These are phyloP conservation scores for Acanthisitta chloris DNA, from an alignment of 2,113 vertebrate genomes.

Conservation along the genomic window DNA sequence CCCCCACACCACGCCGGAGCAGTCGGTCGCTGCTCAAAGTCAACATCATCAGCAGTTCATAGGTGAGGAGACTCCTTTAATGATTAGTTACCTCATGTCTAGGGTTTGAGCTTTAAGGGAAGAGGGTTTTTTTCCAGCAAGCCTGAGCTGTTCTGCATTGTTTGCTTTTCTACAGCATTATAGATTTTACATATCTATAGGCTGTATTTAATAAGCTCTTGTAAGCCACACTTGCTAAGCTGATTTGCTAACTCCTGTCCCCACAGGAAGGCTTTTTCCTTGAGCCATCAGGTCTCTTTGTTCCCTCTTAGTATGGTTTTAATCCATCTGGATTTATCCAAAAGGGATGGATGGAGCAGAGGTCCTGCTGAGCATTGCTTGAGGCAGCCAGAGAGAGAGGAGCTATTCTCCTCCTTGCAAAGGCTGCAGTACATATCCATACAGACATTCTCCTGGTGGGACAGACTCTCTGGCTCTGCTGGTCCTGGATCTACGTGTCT, in stretches of 20 bases:
- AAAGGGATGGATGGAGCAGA: not conserved
- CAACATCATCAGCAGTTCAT: constrained; percentile 98
- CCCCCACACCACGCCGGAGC: constrained; percentile 84
- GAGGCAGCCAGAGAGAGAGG: not conserved
- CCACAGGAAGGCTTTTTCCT: not conserved
- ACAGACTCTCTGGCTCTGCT: not conserved
- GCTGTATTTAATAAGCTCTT: not conserved
- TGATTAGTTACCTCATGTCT: rapidly evolving
- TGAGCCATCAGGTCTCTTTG: rapidly evolving
- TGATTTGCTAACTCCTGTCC: not conserved
- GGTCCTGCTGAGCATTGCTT: not conserved
- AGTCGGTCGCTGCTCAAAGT: constrained; percentile 89
- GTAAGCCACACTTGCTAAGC: not conserved
- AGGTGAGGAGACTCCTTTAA: constrained; percentile 71
- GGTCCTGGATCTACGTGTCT: not conserved
- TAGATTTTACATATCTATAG: not conserved
- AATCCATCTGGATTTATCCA: not conserved
- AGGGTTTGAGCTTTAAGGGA: not conserved
- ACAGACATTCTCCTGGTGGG: not conserved
- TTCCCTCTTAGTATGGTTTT: not conserved
- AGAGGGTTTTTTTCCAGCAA: not conserved
- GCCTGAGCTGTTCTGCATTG: not conserved
- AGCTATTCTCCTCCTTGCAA: not conserved
- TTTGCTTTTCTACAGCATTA: not conserved
- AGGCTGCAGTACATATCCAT: rapidly evolving